Percentiles rank a stretch among this genome's conserved stretches.
phyloP scores from a whole-genome alignment of 2,888 invertebrate genomes.

The Pseudococcus viburni region DNA sequence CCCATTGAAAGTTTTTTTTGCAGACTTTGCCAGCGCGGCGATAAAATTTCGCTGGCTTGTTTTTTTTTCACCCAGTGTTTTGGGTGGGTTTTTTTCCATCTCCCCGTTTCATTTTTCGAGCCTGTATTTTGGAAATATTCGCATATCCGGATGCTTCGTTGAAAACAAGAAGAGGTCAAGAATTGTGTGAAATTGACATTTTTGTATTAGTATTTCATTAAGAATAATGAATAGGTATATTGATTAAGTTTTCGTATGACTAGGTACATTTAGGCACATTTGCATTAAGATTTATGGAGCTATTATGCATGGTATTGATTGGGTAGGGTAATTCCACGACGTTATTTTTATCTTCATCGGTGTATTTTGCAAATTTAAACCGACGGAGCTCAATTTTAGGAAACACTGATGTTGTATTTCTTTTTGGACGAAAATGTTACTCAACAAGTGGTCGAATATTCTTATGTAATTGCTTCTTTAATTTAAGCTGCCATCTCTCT shows the following conservation, averaged over 20 bases:
- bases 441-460: conserved; percentile 52
- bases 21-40: background rate
- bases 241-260: no score
- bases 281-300: no score
- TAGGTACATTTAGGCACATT: no score
- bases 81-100: no score
- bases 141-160: no score
- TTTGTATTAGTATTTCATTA: no score
- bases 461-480: conserved; percentile 54
- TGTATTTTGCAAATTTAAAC: background rate
- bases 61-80: background rate
- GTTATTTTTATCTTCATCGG: background rate
- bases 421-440: conserved; percentile 15
- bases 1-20: conserved; percentile 37
- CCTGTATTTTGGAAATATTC: no score
- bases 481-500: conserved; percentile 22
- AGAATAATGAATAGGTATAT: no score
- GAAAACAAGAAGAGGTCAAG: no score
- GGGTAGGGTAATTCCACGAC: background rate
- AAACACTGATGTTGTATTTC: background rate
- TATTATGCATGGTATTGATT: no score
- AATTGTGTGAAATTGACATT: no score
- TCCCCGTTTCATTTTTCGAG: no score
- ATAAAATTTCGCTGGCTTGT: conserved; percentile 25
- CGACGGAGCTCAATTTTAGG: background rate